phyloP scores from a whole-genome alignment of 1,140 invertebrate genomes.

The Drosophila sulfurigaster region DNA sequence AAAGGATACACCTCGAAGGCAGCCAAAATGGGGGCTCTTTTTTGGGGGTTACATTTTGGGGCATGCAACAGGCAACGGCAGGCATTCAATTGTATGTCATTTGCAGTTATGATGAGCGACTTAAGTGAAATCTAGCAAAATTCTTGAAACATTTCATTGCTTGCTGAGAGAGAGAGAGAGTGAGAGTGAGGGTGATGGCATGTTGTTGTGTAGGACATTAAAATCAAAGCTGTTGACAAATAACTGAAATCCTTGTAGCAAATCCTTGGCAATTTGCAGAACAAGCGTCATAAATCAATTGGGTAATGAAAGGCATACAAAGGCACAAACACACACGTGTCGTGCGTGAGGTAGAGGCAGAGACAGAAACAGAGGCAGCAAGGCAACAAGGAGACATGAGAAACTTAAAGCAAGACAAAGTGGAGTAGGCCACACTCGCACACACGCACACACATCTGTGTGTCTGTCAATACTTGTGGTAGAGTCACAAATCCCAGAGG shows the following conservation, averaged over 20 bases:
- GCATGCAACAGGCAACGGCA: slow-evolving; percentile 36
- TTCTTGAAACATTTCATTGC: neutral
- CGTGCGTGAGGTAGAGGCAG: neutral
- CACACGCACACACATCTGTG: neutral
- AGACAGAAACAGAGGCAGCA: neutral
- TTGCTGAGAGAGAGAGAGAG: no score
- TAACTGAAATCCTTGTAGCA: slow-evolving; percentile 55
- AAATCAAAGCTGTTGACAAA: slow-evolving; percentile 64
- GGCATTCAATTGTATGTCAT: slow-evolving; percentile 3
- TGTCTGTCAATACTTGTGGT: slow-evolving; percentile 46
- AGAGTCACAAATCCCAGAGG: slow-evolving; percentile 42
- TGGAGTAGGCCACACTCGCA: slow-evolving; percentile 37
- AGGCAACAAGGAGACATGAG: neutral
- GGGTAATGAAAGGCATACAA: slow-evolving; percentile 54
- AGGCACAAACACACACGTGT: slow-evolving; percentile 43
- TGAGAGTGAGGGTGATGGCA: no score
- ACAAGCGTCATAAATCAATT: slow-evolving; percentile 63
- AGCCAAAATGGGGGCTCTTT: slow-evolving; percentile 34
- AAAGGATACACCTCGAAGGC: slow-evolving; percentile 34
- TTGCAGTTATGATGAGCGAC: slow-evolving; percentile 26
- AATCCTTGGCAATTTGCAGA: slow-evolving; percentile 60
- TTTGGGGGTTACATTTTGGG: neutral
- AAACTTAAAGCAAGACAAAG: slow-evolving; percentile 25
- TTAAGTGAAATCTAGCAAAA: neutral
- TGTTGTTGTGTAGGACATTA: slow-evolving; percentile 18